Conservation (phyloP, 2,888 invertebrate genomes). For the Plusia festucae region DNA sequence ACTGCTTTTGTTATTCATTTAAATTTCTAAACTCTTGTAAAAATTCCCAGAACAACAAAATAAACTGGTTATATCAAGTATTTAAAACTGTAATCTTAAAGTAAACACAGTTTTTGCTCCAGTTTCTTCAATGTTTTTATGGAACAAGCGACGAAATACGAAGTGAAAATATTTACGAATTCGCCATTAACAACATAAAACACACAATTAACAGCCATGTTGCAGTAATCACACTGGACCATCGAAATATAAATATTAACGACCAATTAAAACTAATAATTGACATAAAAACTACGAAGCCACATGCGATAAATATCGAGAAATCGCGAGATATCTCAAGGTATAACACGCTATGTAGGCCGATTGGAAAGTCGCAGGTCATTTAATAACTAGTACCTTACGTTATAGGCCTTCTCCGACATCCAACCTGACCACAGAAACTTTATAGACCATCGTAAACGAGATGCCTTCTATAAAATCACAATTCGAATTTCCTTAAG, state of each 20-base stretch:
- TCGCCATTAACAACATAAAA: slow-evolving; percentile 32
- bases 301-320: slow-evolving; percentile 52
- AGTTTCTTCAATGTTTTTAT: slow-evolving; percentile 10
- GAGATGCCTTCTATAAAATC: slow-evolving; percentile 68
- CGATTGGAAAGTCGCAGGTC: slow-evolving; percentile 57
- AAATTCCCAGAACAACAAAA: not conserved
- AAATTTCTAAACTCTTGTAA: not conserved
- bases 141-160: not conserved
- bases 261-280: slow-evolving; percentile 58
- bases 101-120: slow-evolving; percentile 9
- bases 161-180: slow-evolving; percentile 23
- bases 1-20: not conserved
- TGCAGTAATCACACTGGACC: slow-evolving; percentile 38
- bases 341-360: slow-evolving; percentile 49
- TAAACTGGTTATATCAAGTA: not conserved
- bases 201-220: slow-evolving; percentile 39
- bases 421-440: slow-evolving; percentile 39
- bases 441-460: slow-evolving; percentile 72
- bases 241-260: slow-evolving; percentile 56
- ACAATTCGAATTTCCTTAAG: slow-evolving; percentile 73
- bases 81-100: not conserved
- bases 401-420: slow-evolving; percentile 28
- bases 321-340: slow-evolving; percentile 59
- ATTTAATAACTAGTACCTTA: slow-evolving; percentile 52
- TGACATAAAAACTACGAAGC: slow-evolving; percentile 49